phyloP scores from a whole-genome alignment of 2,797 vertebrate species.

The Semaprochilodus insignis region DNA sequence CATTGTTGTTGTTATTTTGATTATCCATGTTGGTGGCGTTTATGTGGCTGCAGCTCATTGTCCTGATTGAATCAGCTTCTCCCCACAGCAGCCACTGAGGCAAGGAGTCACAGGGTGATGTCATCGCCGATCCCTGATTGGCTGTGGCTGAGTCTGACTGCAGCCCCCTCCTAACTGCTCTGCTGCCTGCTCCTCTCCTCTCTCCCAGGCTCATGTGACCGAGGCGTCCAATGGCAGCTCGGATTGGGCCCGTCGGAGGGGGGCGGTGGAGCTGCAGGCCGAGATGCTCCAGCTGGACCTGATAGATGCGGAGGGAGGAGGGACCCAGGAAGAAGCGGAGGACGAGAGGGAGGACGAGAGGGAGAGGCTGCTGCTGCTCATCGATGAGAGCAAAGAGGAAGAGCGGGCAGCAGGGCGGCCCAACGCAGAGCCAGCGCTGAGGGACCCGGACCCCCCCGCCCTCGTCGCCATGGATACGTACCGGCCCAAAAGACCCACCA shows the following conservation, averaged over 20 bases:
- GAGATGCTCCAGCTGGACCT: slow-evolving; percentile 90
- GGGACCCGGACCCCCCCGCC: slow-evolving; percentile 67
- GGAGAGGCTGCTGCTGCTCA: slow-evolving; percentile 70
- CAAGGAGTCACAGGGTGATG: slow-evolving; percentile 68
- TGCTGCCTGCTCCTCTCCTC: slow-evolving; percentile 60
- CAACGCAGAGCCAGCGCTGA: slow-evolving; percentile 63
- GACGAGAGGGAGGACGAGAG: slow-evolving; percentile 73
- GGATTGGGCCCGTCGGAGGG: slow-evolving; percentile 71
- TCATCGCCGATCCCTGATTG: slow-evolving; percentile 77
- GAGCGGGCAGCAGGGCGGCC: slow-evolving; percentile 62
- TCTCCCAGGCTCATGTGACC: slow-evolving; percentile 82
- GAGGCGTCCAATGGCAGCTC: slow-evolving; percentile 73
- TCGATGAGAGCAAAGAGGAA: slow-evolving; percentile 55
- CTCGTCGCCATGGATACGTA: slow-evolving; percentile 87
- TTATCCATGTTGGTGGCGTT: slow-evolving; percentile 25
- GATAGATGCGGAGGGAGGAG: slow-evolving; percentile 85
- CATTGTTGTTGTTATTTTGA: not conserved
- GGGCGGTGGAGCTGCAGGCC: slow-evolving; percentile 81
- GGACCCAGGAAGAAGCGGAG: slow-evolving; percentile 64
- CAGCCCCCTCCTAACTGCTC: slow-evolving; percentile 57
- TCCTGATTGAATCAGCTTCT: slow-evolving; percentile 62
- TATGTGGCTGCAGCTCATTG: slow-evolving; percentile 46
- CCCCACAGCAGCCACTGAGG: slow-evolving; percentile 44
- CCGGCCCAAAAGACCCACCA: slow-evolving; percentile 94
- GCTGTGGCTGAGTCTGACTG: slow-evolving; percentile 56